Evolutionary conservation across 1,140 invertebrate genomes (phyloP).

Genomic region (Zaprionus taronus): DNA sequence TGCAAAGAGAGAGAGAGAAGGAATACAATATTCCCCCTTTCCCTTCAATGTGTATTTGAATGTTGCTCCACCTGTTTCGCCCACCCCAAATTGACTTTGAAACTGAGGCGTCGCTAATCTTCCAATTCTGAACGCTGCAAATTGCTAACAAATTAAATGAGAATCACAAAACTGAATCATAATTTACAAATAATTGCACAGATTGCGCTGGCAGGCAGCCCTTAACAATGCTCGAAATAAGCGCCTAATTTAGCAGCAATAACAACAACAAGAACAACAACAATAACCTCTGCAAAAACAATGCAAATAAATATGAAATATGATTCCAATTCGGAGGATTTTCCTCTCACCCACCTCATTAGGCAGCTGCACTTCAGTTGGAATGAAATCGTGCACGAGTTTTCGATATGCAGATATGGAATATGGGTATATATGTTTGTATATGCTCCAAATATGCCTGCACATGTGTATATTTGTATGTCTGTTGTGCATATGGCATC

Average conservation of each 20-base stretch:
- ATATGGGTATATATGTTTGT: not conserved
- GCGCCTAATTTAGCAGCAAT: not conserved
- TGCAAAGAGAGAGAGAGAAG: not conserved
- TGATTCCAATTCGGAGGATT: not conserved
- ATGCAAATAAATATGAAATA: not conserved
- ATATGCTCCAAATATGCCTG: not conserved
- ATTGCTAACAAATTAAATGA: slow-evolving; percentile 1
- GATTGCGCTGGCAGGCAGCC: not conserved
- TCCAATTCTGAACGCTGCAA: not conserved
- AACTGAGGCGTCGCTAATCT: not conserved
- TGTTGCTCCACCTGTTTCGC: not conserved
- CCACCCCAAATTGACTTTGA: not conserved
- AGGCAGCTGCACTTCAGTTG: slow-evolving; percentile 1
- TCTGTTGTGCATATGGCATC: not conserved
- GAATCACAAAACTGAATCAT: slow-evolving; percentile 2
- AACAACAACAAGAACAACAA: not conserved
- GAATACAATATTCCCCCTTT: not conserved
- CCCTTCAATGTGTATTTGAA: not conserved
- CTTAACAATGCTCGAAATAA: not conserved
- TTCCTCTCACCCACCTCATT: not conserved
- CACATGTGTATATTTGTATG: not conserved
- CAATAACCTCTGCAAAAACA: not conserved
- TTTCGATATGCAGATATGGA: not conserved
- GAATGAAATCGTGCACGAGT: not conserved
- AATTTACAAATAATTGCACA: slow-evolving; percentile 8